Conservation (phyloP, 2,113 vertebrate species). For the Terrapene triunguis region DNA sequence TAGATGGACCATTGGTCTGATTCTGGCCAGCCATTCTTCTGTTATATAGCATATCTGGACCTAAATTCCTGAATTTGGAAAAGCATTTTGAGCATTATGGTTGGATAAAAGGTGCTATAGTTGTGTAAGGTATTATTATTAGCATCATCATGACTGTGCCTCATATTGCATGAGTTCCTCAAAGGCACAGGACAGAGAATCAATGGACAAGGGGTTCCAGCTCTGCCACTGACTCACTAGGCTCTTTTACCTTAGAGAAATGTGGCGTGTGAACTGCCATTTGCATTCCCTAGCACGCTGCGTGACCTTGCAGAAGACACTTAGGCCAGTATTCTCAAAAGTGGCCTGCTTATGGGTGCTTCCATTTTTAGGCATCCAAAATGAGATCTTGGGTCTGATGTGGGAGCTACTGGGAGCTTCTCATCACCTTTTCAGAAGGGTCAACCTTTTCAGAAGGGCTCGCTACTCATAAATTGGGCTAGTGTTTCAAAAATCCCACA, state of each 20-base stretch:
- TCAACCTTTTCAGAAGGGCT: not conserved
- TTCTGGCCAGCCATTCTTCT: not conserved
- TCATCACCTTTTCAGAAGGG: not conserved
- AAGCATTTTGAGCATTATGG: not conserved
- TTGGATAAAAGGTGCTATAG: not conserved
- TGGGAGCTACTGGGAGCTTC: not conserved
- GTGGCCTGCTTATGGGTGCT: not conserved
- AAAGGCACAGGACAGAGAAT: not conserved
- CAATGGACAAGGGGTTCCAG: fast-evolving
- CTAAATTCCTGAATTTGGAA: not conserved
- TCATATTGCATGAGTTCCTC: not conserved
- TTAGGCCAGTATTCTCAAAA: not conserved
- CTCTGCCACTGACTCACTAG: not conserved
- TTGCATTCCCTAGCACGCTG: fast-evolving
- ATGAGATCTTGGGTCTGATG: not conserved
- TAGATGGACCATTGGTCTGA: not conserved
- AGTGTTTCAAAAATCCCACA: not conserved
- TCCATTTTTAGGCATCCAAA: not conserved
- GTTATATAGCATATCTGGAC: not conserved
- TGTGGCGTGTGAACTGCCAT: fast-evolving
- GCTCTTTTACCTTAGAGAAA: not conserved
- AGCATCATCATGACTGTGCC: not conserved
- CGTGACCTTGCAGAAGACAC: not conserved
- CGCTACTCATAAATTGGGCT: not conserved
- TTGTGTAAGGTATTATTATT: not conserved